phyloP scores from a whole-genome alignment of 2,113 vertebrate species.

The Merops nubicus region DNA sequence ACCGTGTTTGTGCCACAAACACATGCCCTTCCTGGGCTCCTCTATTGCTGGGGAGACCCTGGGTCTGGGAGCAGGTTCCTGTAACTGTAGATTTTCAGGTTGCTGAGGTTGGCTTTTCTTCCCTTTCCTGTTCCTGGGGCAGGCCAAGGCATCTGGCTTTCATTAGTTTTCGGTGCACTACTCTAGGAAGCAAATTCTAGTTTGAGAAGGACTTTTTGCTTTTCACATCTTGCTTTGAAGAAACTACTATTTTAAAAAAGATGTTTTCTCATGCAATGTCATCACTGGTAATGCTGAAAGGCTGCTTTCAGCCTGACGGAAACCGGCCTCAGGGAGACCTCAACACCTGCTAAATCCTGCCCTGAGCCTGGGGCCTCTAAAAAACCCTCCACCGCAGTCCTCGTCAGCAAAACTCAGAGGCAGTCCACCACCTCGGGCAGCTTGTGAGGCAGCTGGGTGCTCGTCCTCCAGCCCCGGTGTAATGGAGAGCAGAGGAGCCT shows the following conservation, averaged over 20 bases:
- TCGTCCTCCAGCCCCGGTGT: not conserved
- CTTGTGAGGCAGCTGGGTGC: not conserved
- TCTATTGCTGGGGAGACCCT: not conserved
- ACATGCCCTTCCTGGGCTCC: not conserved
- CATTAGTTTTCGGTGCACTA: not conserved
- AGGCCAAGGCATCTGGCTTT: slow-evolving; percentile 35
- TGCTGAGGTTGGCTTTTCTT: not conserved
- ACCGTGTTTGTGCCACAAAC: not conserved
- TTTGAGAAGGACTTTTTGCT: not conserved
- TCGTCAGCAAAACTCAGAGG: slow-evolving; percentile 22
- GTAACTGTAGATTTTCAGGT: not conserved
- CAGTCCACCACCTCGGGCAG: not conserved
- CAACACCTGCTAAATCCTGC: slow-evolving; percentile 39
- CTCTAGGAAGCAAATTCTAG: not conserved
- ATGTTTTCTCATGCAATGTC: slow-evolving; percentile 38
- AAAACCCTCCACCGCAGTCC: not conserved
- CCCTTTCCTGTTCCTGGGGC: not conserved
- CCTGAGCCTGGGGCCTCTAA: not conserved
- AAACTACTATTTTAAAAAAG: not conserved
- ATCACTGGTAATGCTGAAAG: not conserved
- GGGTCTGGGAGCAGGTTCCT: not conserved
- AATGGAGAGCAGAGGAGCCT: not conserved
- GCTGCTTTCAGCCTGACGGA: slow-evolving; percentile 32
- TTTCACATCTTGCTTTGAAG: slow-evolving; percentile 30
- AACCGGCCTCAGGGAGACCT: not conserved